These are phyloP conservation scores for Hiodon alosoides DNA, from an alignment of 2,113 vertebrate genomes.

Conservation along the genomic window DNA sequence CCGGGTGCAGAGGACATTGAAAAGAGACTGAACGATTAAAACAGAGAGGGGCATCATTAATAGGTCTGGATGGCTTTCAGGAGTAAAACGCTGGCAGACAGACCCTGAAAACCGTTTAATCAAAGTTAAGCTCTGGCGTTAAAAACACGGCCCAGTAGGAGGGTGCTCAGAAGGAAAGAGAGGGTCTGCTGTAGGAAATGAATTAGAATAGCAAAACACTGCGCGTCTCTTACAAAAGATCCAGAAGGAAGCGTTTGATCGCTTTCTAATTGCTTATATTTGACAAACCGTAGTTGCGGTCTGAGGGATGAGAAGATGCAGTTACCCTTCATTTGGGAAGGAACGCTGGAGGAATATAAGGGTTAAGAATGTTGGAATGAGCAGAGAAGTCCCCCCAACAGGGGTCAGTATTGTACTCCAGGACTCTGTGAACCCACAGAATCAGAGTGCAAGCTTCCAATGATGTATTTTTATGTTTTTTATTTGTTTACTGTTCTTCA, in stretches of 20 bases:
- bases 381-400: too few relatives aligned
- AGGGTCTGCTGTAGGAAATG: background rate
- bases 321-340: too few relatives aligned
- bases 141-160: background rate
- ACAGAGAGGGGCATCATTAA: background rate
- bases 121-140: background rate
- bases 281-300: too few relatives aligned
- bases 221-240: background rate
- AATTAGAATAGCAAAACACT: background rate
- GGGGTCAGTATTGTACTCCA: too few relatives aligned
- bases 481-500: background rate
- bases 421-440: too few relatives aligned
- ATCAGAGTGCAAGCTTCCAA: background rate
- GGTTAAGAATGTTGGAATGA: too few relatives aligned
- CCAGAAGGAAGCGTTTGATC: background rate
- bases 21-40: slow-evolving; percentile 25
- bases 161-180: background rate
- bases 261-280: background rate
- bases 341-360: too few relatives aligned
- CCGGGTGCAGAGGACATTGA: slow-evolving; percentile 32
- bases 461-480: background rate
- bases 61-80: slow-evolving; percentile 21
- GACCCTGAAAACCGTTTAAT: background rate
- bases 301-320: too few relatives aligned
- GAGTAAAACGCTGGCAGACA: background rate